Base-by-base conservation (phyloP, 2,797 vertebrate genomes). In the Sebastes cheni region DNA sequence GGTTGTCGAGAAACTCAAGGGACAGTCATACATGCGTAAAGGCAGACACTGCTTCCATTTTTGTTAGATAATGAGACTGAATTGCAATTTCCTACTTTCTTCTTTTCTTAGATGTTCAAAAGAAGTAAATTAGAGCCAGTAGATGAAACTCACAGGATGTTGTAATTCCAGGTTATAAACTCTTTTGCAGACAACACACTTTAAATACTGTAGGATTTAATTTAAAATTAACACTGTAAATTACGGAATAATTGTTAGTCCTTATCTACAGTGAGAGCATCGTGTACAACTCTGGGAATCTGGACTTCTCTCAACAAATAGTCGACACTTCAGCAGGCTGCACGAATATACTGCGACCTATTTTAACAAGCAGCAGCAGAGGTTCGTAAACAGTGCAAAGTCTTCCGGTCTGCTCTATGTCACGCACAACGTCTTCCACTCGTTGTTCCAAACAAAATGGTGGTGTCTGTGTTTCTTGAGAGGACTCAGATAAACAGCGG, bases 401-500 rank as follows among this genome's bases (percentile, higher is more conserved):
- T 58, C 70, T 9, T 22, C 5, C 3, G 2, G 18, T 72, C 81
- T 75, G 81, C 27, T 80, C 50, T n/a, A 22, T 69, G 66, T 80
- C 32, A 74, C 72, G 56, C 12, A 23, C 27, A 61, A 54, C 5
- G 6, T 65, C 60, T 23, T n/a, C n/a, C n/a, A n/a, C n/a, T n/a
- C n/a, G n/a, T n/a, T n/a, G n/a, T n/a, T n/a, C n/a, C n/a, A n/a
- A n/a, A n/a, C n/a, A n/a, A n/a, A n/a, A n/a, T n/a, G n/a, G n/a
- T n/a, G n/a, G 16, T 16, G 5, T 6, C 58, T 36, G 10, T 16
- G 50, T 30, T 79, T 74, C 52, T 54, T 6, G 0, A 22, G 55
- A 69, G 27, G 70, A 55, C 16, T 77, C 52, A 14, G 27, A 79
- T 76, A 68, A 80, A 80, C 55, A 46, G 55, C 29, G 1, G 72